phyloP scores from a whole-genome alignment of 2,797 vertebrate species.

The Microctenopoma steveboyesi region DNA sequence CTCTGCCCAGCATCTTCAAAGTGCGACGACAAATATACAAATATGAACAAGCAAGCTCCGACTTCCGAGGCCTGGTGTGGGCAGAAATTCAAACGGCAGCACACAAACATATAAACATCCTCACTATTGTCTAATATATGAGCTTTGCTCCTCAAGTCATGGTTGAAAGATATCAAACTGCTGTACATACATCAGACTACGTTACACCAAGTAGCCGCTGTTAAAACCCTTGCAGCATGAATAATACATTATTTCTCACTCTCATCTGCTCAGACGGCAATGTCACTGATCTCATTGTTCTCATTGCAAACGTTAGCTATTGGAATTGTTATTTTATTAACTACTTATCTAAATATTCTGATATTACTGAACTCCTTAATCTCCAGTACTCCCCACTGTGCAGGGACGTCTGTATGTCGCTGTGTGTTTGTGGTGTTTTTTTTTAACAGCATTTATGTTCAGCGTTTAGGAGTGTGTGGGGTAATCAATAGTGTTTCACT shows the following conservation, averaged over 20 bases:
- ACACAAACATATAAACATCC: constrained; percentile 4
- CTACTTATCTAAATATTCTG: constrained; percentile 54
- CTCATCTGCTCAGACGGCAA: constrained; percentile 30
- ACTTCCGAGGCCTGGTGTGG: neutral
- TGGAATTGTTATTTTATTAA: constrained; percentile 55
- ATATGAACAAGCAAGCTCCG: neutral
- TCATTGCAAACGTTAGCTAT: constrained; percentile 51
- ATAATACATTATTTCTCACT: constrained; percentile 67
- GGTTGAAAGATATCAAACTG: constrained; percentile 48
- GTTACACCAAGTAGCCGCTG: constrained; percentile 42
- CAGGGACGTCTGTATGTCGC: constrained; percentile 42
- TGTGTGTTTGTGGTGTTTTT: constrained; percentile 11
- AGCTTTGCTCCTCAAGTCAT: constrained; percentile 42
- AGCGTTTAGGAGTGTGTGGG: constrained; percentile 33
- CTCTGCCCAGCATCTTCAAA: constrained; percentile 22
- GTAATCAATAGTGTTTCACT: constrained; percentile 75
- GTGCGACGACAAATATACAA: constrained; percentile 35
- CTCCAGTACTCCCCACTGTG: constrained; percentile 14
- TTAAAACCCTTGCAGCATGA: constrained; percentile 53
- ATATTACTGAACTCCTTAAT: constrained; percentile 36
- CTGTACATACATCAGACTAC: constrained; percentile 59
- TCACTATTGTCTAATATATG: constrained; percentile 17
- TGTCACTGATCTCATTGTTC: constrained; percentile 46
- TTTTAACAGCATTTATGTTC: constrained; percentile 58
- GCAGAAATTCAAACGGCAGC: neutral